These are phyloP conservation scores for Notarius quadriscutis DNA, from an alignment of 2,113 vertebrate genomes.

Conservation along the genomic window DNA sequence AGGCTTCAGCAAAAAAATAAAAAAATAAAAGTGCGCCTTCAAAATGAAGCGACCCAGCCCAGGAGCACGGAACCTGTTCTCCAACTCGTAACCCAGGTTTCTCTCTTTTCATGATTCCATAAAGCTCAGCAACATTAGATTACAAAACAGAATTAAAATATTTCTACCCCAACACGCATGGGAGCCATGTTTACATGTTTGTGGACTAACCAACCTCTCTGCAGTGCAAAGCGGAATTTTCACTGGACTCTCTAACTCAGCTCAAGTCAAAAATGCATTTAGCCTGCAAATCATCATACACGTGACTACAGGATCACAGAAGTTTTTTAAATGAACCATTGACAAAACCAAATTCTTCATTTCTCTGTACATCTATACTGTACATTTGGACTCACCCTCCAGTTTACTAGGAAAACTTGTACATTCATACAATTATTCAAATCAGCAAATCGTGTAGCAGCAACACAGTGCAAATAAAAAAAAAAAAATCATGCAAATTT, in stretches of 20 bases:
- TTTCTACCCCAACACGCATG: not conserved
- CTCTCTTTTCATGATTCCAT: not conserved
- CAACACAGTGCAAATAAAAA: too few relatives aligned
- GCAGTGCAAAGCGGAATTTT: not conserved
- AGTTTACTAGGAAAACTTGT: not conserved
- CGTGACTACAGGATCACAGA: not conserved
- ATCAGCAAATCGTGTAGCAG: too few relatives aligned
- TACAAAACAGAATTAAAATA: not conserved
- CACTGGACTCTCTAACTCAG: not conserved
- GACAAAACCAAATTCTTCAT: not conserved
- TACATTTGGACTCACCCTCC: not conserved
- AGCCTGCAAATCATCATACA: not conserved
- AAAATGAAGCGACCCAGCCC: not conserved
- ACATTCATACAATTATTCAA: not conserved
- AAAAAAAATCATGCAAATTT: too few relatives aligned
- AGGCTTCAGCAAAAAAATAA: not conserved
- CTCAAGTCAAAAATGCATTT: not conserved
- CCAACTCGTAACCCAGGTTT: not conserved
- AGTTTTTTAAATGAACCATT: not conserved
- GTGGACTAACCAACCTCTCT: not conserved
- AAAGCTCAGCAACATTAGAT: not conserved
- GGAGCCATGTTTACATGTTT: not conserved
- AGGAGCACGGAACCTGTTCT: not conserved
- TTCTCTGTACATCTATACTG: not conserved
- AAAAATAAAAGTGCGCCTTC: not conserved